Evolutionary conservation across 2,888 invertebrate species (phyloP), one percentile per base, ranked within the genome.

Genomic region (Azorinus chamasolen): DNA sequence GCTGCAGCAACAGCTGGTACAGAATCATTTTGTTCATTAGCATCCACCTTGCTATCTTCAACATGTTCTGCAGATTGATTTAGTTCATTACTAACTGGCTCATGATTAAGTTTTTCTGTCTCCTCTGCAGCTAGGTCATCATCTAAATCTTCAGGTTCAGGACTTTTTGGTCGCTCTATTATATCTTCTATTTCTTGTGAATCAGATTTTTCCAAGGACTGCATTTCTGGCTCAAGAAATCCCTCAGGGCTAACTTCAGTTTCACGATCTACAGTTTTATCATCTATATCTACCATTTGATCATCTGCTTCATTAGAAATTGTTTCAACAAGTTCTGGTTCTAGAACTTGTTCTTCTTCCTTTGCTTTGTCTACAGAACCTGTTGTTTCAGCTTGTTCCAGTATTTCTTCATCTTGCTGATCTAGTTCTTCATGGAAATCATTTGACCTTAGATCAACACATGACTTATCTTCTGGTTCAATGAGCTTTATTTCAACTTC

Each of bases 161-260:
- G 32, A 57, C 25, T 25, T 39, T 54, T n/a, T 4, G 16, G 10
- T 55, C 16, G 3, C n/a, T 65, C 65, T 55, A 32, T 10, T 22
- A 24, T 12, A 32, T 18, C 32, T 25, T 37, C 16, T 5, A n/a
- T 50, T 43, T 64, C 32, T 20, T 16, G 45, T 45, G 45, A 20
- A 8, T 18, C 45, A 45, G 45, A 45, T 16, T 45, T 20, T 45
- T 32, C 32, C 10, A 32, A 32, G 10, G 32, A 32, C n/a, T 53
- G 53, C 53, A 64, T 32, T 55, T 64, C 64, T 45, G 54, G 64
- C 32, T 54, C 66, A 46, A 50, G 48, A 14, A 39, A 41, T 18
- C 27, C 32, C n/a, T 65, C 64, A 37, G 48, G 27, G 20, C 46
- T 41, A 16, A 14, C 20, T 14, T 65, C 64, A 22, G 43, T 65